Conservation (phyloP, 2,888 invertebrate species). For the Trissolcus brochymenae region DNA sequence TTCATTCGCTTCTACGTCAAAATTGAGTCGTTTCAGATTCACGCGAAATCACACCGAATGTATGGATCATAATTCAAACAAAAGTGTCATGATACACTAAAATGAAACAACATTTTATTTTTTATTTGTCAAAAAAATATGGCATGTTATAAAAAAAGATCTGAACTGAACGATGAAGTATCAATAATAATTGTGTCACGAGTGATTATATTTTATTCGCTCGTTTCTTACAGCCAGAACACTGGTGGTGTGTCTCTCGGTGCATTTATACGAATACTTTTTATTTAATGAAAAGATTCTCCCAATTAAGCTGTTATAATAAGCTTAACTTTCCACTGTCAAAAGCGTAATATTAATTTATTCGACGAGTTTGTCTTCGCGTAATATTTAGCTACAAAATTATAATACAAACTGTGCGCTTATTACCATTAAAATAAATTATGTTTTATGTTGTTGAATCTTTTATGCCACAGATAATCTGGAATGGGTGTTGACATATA, state of each 20-base stretch:
- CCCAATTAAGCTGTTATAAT: neutral
- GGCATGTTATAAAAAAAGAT: too few relatives aligned
- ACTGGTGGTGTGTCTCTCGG: neutral
- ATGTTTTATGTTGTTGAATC: slow-evolving; percentile 26
- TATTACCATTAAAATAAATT: slow-evolving; percentile 32
- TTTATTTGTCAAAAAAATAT: neutral
- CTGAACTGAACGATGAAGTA: neutral
- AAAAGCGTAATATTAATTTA: slow-evolving; percentile 22
- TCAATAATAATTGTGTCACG: neutral
- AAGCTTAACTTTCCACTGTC: slow-evolving; percentile 3
- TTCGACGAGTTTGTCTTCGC: slow-evolving; percentile 13
- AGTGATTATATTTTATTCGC: neutral
- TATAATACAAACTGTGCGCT: slow-evolving; percentile 11
- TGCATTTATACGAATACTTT: too few relatives aligned
- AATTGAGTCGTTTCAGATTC: slow-evolving; percentile 26
- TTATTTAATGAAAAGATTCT: too few relatives aligned
- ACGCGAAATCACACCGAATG: slow-evolving; percentile 4
- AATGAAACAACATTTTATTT: neutral
- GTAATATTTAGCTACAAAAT: slow-evolving; percentile 25
- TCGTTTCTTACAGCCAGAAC: neutral
- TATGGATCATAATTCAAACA: slow-evolving; percentile 2
- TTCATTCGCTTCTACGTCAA: slow-evolving; percentile 24
- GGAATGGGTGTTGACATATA: slow-evolving; percentile 32
- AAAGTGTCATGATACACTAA: neutral
- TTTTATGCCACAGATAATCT: slow-evolving; percentile 32